Percentiles rank a stretch among this genome's conserved stretches.
Conservation (phyloP, 2,888 invertebrate genomes). For the Acanthosepion esculentum region DNA sequence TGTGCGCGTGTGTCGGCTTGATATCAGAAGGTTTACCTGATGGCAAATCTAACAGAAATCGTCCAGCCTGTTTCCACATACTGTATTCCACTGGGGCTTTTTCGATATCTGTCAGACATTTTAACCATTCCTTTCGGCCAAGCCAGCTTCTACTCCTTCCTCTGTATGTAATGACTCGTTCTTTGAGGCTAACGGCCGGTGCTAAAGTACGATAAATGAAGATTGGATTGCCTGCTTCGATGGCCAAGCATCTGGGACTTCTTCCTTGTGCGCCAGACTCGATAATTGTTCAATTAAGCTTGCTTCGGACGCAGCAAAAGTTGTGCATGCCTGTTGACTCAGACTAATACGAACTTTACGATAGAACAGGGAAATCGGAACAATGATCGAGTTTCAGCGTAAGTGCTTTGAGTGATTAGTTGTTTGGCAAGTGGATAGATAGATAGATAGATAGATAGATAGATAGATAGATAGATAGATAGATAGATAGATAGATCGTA, state of each 20-base stretch:
- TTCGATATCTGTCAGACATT: too few species aligned
- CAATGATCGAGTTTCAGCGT: neutral
- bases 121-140: neutral
- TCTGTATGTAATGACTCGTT: neutral
- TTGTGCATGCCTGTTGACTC: neutral
- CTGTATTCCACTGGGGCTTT: too few species aligned
- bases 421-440: neutral
- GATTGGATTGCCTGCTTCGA: neutral
- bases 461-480: neutral
- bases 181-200: neutral
- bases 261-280: neutral
- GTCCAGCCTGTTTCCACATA: too few species aligned
- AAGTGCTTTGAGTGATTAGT: neutral
- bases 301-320: neutral
- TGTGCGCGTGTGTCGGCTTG: too few species aligned
- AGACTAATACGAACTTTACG: neutral
- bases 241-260: neutral
- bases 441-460: neutral
- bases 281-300: conserved; percentile 8
- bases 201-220: neutral
- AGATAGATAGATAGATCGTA: neutral
- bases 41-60: too few species aligned
- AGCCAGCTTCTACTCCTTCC: neutral
- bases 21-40: too few species aligned
- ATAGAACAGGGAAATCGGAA: neutral